A percentile compares a stretch with the other conserved stretches of the same genome.
These are phyloP conservation scores for Nyctibius grandis DNA, from an alignment of 2,797 vertebrate species.

Conservation along the genomic window DNA sequence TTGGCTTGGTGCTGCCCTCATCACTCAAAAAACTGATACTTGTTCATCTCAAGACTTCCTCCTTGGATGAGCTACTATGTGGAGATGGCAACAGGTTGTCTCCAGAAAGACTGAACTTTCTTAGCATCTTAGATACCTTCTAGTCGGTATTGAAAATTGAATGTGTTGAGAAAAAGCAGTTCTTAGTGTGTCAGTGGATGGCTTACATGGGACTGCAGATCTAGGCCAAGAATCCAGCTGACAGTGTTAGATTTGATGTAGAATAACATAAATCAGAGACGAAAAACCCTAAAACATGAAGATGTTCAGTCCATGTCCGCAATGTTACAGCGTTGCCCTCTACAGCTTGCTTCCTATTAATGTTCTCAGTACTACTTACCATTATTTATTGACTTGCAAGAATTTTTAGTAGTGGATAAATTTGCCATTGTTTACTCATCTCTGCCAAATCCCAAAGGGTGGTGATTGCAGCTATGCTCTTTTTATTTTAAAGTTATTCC, in stretches of 20 bases:
- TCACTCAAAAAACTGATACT: background rate
- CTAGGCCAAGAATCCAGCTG: background rate
- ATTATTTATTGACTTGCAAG: background rate
- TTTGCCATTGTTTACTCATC: background rate
- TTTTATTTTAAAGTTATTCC: background rate
- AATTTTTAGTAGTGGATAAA: background rate
- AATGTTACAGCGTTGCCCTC: too few relatives aligned
- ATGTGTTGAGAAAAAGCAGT: background rate
- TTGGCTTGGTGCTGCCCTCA: background rate
- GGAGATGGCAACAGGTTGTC: background rate
- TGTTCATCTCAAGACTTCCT: background rate
- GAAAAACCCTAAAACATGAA: background rate
- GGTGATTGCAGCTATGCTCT: background rate
- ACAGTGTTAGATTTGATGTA: background rate
- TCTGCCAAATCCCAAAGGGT: background rate
- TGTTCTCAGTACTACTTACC: background rate
- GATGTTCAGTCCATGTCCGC: background rate
- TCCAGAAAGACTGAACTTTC: background rate
- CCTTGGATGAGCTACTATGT: background rate
- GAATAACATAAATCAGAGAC: background rate
- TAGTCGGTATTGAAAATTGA: background rate
- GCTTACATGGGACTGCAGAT: background rate
- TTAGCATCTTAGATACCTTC: background rate
- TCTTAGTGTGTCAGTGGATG: background rate
- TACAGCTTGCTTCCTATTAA: background rate